Base-by-base conservation (phyloP, 1,140 invertebrate genomes). In the Trichonephila clavata region DNA sequence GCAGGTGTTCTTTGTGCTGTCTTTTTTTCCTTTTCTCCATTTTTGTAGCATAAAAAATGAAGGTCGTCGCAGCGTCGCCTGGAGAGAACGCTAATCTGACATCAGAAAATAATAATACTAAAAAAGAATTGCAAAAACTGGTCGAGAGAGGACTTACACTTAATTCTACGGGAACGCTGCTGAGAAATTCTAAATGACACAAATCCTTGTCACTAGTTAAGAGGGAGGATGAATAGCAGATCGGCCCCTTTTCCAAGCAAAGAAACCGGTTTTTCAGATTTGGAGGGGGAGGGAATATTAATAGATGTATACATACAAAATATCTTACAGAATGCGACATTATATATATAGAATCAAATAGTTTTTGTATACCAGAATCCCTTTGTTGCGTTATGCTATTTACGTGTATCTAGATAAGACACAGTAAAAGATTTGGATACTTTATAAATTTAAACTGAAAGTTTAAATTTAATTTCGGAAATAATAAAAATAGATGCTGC, bases 61-160 rank as follows among this genome's bases (percentile, higher is more conserved):
- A 84, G 83, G 83, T 84, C 83, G 83, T 59, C 83, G 21, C 50
- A 84, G 10, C 57, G 83, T 84, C 83, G 83, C 83, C 83, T 27
- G 80, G 80, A 39, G 50, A 27, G 39, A 61, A 61, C 60, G 60
- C 60, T 61, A 61, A 61, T 61, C 71, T 43, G 71, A 80, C 39
- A 83, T 50, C 59, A n/a, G 24, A 84, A 84, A 84, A 20, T 59
- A 84, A 60, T 84, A 84, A 84, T 84, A n/a, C n/a, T n/a, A 84
- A 50, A 84, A 59, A 84, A 24, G 14, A 7, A 27, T 59, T 24
- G 50, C 83, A 84, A 84, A 84, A 84, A 84, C 83, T 84, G 83
- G 83, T 59, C 43, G 80, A 27, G 10, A 27, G 83, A 60, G n/a
- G 83, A 60, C 83, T 32, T 50, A 10, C 7, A 60, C 83, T 24